These are phyloP conservation scores for Apocrypta bakeri DNA, from an alignment of 1,140 invertebrate species.

Conservation along the genomic window DNA sequence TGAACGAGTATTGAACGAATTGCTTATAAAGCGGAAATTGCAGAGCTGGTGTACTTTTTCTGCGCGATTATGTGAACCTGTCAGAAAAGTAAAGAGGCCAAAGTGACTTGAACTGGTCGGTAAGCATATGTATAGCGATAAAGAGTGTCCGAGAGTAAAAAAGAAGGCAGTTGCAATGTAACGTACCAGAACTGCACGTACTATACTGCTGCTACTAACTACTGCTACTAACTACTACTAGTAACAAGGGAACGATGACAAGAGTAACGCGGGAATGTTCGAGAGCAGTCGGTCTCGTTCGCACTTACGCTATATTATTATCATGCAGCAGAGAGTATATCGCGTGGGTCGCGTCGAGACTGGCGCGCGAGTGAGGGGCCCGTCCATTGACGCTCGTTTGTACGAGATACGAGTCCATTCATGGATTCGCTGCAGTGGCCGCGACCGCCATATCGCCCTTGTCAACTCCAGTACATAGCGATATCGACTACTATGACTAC, in stretches of 20 bases:
- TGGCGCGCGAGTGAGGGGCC: slow-evolving; percentile 30
- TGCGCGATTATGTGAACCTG: no score
- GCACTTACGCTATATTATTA: neutral
- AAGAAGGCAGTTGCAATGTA: slow-evolving; percentile 26
- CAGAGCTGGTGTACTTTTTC: no score
- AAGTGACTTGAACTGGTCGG: no score
- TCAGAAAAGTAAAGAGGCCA: no score
- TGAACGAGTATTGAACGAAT: no score
- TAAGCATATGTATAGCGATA: neutral
- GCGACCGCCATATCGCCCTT: slow-evolving; percentile 10
- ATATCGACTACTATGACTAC: neutral
- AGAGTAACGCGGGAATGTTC: no score
- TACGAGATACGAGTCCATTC: slow-evolving; percentile 46
- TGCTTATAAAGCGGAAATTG: no score
- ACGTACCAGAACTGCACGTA: slow-evolving; percentile 14
- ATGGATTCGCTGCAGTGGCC: slow-evolving; percentile 43
- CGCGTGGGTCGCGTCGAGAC: slow-evolving; percentile 43
- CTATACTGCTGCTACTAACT: no score
- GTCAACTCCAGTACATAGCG: neutral
- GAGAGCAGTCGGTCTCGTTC: neutral
- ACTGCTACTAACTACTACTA: no score
- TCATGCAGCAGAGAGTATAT: neutral
- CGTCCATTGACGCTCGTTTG: slow-evolving; percentile 36
- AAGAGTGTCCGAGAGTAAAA: slow-evolving; percentile 11
- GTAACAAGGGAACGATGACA: no score